Conservation (phyloP, 1,140 invertebrate genomes). For the Trissolcus basalis region DNA sequence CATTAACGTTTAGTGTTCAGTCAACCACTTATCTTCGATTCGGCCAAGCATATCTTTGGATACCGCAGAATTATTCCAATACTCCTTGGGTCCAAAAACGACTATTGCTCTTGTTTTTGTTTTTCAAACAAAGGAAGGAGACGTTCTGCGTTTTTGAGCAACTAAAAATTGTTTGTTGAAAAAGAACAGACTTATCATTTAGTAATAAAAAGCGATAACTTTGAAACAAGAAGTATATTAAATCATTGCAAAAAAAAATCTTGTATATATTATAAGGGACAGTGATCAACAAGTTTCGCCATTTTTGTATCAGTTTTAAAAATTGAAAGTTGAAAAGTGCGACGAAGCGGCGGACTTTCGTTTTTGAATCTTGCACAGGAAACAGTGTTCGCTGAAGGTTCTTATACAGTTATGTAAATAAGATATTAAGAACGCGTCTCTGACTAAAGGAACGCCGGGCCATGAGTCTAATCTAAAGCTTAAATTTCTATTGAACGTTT, state of each 20-base stretch:
- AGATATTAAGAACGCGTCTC: background rate
- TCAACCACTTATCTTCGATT: constrained; percentile 52
- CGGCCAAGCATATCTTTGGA: constrained; percentile 45
- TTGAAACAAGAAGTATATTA: constrained; percentile 15
- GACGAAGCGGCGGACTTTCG: constrained; percentile 12
- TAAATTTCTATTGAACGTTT: background rate
- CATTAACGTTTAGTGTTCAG: constrained; percentile 43
- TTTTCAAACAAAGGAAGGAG: no score
- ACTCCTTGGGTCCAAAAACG: constrained; percentile 42
- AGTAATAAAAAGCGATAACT: constrained; percentile 18
- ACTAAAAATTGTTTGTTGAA: constrained; percentile 10
- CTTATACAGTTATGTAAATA: background rate
- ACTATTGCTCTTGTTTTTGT: background rate
- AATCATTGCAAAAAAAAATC: constrained; percentile 24
- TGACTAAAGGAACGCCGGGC: background rate
- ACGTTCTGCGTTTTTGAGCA: background rate
- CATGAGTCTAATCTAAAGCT: background rate
- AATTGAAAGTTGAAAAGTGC: constrained; percentile 36
- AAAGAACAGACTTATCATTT: background rate
- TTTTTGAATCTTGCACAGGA: background rate
- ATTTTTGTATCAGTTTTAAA: constrained; percentile 18
- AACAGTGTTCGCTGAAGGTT: background rate
- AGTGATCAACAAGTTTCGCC: constrained; percentile 42
- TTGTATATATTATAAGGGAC: constrained; percentile 1
- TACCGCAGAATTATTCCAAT: constrained; percentile 46